Evolutionary conservation across 2,113 vertebrate species (phyloP).

Genomic region (Columba livia): DNA sequence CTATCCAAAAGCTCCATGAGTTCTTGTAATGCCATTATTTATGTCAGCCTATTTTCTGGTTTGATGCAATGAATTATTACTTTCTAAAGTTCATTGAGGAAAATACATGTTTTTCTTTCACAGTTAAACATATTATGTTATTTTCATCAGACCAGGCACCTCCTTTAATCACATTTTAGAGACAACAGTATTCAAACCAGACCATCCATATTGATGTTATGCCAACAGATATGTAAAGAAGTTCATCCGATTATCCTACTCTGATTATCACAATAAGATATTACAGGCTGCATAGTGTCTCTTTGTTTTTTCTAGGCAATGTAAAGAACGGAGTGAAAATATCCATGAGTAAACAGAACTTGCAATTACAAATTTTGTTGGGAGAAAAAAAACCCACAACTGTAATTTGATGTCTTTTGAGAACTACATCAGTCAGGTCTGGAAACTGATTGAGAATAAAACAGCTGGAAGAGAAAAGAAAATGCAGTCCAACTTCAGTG

Average conservation of each 20-base stretch:
- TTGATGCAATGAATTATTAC: not conserved
- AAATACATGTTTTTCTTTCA: not conserved
- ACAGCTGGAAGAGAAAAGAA: not conserved
- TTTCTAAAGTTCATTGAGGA: not conserved
- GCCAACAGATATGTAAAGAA: not conserved
- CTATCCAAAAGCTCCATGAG: not conserved
- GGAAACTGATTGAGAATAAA: not conserved
- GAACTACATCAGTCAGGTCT: not conserved
- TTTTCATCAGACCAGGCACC: constrained; percentile 3
- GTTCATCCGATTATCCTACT: not conserved
- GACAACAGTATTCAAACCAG: constrained; percentile 9
- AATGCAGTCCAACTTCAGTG: not conserved
- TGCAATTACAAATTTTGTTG: not conserved
- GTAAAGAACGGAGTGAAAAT: not conserved
- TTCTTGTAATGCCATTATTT: not conserved
- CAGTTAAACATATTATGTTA: not conserved
- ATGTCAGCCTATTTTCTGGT: not conserved
- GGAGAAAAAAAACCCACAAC: not conserved
- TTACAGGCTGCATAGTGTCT: not conserved
- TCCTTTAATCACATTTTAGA: constrained; percentile 32
- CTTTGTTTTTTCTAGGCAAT: not conserved
- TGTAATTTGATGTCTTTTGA: not conserved
- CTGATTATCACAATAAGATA: not conserved
- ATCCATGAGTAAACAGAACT: not conserved
- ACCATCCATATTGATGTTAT: not conserved